Evolutionary conservation across 2,888 invertebrate genomes (phyloP), one percentile per base, ranked within the genome.

Genomic region (Nesidiocoris tenuis): DNA sequence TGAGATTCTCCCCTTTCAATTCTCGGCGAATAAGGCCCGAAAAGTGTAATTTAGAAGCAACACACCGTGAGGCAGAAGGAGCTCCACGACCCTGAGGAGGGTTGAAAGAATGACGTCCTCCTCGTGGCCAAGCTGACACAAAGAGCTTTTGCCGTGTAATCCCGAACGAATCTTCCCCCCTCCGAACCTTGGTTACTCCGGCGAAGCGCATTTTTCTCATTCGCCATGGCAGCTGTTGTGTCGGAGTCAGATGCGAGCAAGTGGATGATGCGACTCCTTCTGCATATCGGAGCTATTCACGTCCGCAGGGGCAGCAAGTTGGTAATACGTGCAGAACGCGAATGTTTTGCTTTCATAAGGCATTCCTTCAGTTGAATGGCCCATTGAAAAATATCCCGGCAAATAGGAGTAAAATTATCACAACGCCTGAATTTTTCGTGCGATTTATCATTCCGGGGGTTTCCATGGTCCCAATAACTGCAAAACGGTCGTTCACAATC

Each of bases 91-190:
- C 39, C 39, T 39, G 39, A 39, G 12, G 39, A 39, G 39, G 12
- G 39, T 39, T 39, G 39, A 39, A 39, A 39, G 39, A 39, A 39
- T 39, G 39, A 39, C 39, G 39, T 39, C 12, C 39, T 39, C 39
- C 12, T 39, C 39, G 39, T 39, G 39, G 39, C 39, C 39, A 39
- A 39, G 39, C 39, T 39, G 39, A 12, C 39, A 67, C 67, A 67
- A 67, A 67, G 67, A 55, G 56, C 67, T 67, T 67, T 67, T 22
- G 5, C 67, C 67, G 67, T 67, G 67, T 67, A 67, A 67, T 67
- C 67, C 67, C 56, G 55, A 18, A 54, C 67, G 55, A 54, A 54
- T 67, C 55, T 21, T 22, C 67, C 22, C 67, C 55, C 55, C 55
- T 56, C 12, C 39, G 39, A 39, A 39, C 3, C 5, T 12, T 3